Evolutionary conservation across 2,797 vertebrate species (phyloP), one percentile per base, ranked within the genome.

Genomic region (Bovichtus diacanthus): DNA sequence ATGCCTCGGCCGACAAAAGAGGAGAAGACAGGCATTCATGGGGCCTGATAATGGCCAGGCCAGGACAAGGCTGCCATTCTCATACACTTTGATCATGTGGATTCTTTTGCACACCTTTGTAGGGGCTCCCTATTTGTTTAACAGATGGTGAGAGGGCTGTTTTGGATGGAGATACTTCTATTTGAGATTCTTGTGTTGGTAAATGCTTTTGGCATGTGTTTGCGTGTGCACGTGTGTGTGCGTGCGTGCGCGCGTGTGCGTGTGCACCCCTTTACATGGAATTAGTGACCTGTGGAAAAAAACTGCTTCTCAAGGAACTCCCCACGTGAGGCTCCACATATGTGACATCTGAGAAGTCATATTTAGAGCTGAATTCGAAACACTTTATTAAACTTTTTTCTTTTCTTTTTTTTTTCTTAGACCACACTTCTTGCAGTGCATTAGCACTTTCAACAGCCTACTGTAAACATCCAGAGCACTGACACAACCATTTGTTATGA

Each of bases 11-110:
- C 87, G 76, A 96, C 94, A 96, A 96, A 95, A 92, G 92, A 90
- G 90, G 91, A 94, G 91, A 95, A 94, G 94, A 94, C 93, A 95
- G 91, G 87, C 91, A 94, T 95, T 95, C 93, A 95, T 90, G 89
- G 85, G 87, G 90, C 86, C 91, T 91, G 92, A 95, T 94, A 95
- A 96, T 93, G 91, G 93, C 91, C 90, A 76, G 87, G 90, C 92
- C 85, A 64, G 90, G 91, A 94, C 93, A 92, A 94, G 93, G 90
- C 90, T 91, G 89, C 90, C 90, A 90, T 94, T 95, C 92, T 93
- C 86, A 81, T 82, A 87, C 80, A 91, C 93, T 95, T 95, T 95
- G 94, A 95, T 95, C 93, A 92, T 86, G 89, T 44, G 79, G 88
- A 92, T 92, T 91, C 90, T 89, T 92, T 91, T 89, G 91, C 94